Evolutionary conservation across 2,888 invertebrate species (phyloP), one percentile per base, ranked within the genome.

Genomic region (Heliconius aoede): DNA sequence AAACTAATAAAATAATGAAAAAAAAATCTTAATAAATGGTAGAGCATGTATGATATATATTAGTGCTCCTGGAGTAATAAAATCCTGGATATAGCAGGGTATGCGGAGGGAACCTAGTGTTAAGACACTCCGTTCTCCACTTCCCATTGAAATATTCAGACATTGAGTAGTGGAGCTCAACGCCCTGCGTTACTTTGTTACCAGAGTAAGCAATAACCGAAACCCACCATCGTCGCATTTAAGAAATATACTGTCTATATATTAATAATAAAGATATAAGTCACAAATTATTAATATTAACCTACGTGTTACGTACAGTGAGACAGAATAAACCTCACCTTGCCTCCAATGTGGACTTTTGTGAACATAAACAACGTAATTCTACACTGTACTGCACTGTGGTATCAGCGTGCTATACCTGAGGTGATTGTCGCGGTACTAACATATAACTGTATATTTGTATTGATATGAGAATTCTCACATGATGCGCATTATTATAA

Each of bases 401-500:
- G 46, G 46, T 46, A 46, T 24, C 55, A 58, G 40, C 78, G 78
- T 78, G 78, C 36, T 60, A 40, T 65, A 13, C 60, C 64, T 69
- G 32, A 15, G 64, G 61, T 65, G 71, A 26, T 76, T 58, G 76
- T 73, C 78, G 60, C 76, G 73, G 65, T 65, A 78, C 78, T 78
- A 78, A 76, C 72, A 58, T 51, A 61, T 51, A 74, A 51, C 46
- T 46, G 61, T 65, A 55, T 26, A 58, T 58, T 36, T 18, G 32
- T 51, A 58, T 67, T 74, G 36, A 67, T 74, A 67, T 67, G 36
- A 67, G 65, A 58, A 65, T 60, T 67, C 28, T 74, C 58, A 28
- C 4, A 65, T 73, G n/a, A 73, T 32, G 24, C 55, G 32, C 36
- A 65, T 30, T 36, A 65, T 30, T 36, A 67, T 67, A 24, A 55